Base-by-base conservation (phyloP, 2,888 invertebrate species). In the Liposcelis brunnea region DNA sequence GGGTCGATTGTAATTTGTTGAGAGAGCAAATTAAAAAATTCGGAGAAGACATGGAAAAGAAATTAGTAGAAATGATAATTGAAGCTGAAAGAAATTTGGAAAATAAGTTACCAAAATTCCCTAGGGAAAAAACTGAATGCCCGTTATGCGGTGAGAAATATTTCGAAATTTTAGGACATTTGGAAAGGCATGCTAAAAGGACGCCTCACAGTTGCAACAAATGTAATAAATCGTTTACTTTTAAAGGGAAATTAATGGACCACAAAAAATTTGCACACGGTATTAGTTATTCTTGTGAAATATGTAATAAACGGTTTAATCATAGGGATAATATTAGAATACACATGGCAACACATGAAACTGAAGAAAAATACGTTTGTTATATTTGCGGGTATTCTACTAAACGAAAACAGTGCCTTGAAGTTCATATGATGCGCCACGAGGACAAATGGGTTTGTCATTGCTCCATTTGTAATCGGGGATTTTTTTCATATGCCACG, bases 151-250 rank as follows among this genome's bases (percentile, higher is more conserved):
- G 40, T 3, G 49, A 46, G 47, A 49, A 12, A 48, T 49, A 31
- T 47, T 47, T 6, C 45, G 48, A 26, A 48, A 49, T 16, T 49
- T 49, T 36, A 45, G 47, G 12, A 48, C 49, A 34, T 36, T 48
- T 8, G 48, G 51, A 18, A 45, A 48, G 43, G 47, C 48, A 15
- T 51, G 51, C 31, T 46, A 48, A 5, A 47, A 47, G 35, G 38
- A 45, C 10, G 48, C 44, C 33, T 31, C 48, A n/a, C 48, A 49
- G 44, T 14, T 49, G 49, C 16, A 33, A 35, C 5, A 42, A 43
- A 16, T 49, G 49, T 38, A 47, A 48, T 4, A 10, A 47, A n/a
- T 43, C 49, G 2, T 49, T 45, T 40, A 44, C 48, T 2, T 49
- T 47, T 32, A 35, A 47, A 2, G 48, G 48, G 14, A 42, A 48